Evolutionary conservation across 2,888 invertebrate genomes (phyloP), one percentile per base, ranked within the genome.

Genomic region (Leucoptera coffeella): DNA sequence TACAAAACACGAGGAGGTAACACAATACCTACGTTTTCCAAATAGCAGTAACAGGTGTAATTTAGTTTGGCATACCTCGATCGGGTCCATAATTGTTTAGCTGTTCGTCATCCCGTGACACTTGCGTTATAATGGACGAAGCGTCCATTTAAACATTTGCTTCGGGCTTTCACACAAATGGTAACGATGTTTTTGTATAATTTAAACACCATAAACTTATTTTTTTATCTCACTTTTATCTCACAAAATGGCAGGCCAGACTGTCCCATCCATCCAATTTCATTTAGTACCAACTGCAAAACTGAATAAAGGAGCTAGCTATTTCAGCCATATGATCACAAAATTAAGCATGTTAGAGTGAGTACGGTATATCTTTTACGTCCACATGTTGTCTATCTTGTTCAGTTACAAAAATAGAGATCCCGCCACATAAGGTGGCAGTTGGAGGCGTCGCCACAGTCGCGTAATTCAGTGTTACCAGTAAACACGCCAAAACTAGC

Each of bases 91-190:
- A 85, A 77, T 83, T 88, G 78, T 86, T 89, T 75, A 89, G 80
- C 78, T 87, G 86, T 75, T 92, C 92, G 82, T 92, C 92, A 83
- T 93, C 92, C 79, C 91, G 85, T 78, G 88, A 88, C 81, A 92
- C 93, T 83, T 92, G 91, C 75, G 92, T 91, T 75, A 93, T 93
- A 80, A 93, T 92, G 86, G 92, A 93, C 87, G 92, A 87, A 83
- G 89, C 90, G 90, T 93, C 93, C 93, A 91, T 91, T 72, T 72
- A 72, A 65, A 69, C 71, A 72, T 72, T 69, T 69, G 64, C 58
- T 71, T 60, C 55, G 55, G 50, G 60, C 57, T 65, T 47, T 61
- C 57, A 51, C 51, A 58, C 45, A 60, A 69, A 64, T 56, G 65
- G 71, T 59, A 65, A 67, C 56, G 47, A 48, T 50, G 56, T 52